Evolutionary conservation across 2,888 invertebrate species (phyloP).

Genomic region (Busseola fusca): DNA sequence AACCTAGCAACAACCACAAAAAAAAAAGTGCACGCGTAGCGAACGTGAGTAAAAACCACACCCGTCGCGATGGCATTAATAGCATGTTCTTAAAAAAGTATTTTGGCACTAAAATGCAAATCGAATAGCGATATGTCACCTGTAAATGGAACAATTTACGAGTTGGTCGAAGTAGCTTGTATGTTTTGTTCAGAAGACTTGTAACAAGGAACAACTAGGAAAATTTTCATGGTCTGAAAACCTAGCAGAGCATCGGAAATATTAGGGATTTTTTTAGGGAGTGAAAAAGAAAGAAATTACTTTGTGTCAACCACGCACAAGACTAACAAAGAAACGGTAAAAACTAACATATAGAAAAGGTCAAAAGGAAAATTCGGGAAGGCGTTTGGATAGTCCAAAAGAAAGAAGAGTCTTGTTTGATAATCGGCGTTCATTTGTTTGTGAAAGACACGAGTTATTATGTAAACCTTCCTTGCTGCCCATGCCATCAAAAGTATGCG

Average conservation of each 20-base stretch:
- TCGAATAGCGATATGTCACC: conserved; percentile 45
- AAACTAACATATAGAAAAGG: neutral
- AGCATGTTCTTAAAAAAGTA: conserved; percentile 23
- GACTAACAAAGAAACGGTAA: neutral
- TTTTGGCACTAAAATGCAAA: conserved; percentile 29
- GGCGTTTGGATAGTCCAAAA: neutral
- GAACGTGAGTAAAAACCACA: conserved; percentile 45
- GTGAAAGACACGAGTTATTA: conserved; percentile 49
- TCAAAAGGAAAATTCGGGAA: neutral
- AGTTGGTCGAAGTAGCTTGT: neutral
- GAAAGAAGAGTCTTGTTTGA: conserved; percentile 23
- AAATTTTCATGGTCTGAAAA: neutral
- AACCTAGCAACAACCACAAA: conserved; percentile 19
- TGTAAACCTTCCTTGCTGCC: conserved; percentile 38
- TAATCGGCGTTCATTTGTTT: conserved; percentile 36
- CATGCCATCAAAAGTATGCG: conserved; percentile 30
- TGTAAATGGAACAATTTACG: conserved; percentile 33
- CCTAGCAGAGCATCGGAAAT: neutral
- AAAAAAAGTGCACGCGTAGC: conserved; percentile 36
- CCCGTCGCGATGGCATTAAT: conserved; percentile 19
- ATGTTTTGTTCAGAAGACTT: neutral
- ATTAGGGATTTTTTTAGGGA: too few species aligned
- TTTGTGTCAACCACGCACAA: neutral
- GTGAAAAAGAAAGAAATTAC: neutral
- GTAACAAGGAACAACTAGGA: neutral